A percentile compares a stretch with the other conserved stretches of the same genome.
Conservation (phyloP, 2,797 vertebrate genomes). For the Mionectes olivaceus region DNA sequence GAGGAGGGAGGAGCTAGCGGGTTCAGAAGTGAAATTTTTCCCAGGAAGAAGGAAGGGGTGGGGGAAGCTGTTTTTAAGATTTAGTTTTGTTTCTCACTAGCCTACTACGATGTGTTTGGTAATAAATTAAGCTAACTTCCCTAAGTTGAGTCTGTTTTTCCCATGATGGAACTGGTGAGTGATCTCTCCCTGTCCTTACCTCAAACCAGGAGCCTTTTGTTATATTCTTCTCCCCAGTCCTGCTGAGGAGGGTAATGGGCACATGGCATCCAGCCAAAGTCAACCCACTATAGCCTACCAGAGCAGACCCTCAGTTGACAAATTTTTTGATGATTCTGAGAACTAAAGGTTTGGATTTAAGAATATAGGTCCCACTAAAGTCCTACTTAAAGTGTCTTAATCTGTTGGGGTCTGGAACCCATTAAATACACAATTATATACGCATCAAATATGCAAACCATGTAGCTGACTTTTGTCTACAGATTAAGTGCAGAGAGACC, state of each 20-base stretch:
- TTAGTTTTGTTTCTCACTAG: not conserved
- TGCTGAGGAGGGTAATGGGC: not conserved
- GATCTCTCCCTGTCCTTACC: not conserved
- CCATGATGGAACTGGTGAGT: not conserved
- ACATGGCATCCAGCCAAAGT: not conserved
- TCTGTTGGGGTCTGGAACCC: not conserved
- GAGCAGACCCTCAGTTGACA: not conserved
- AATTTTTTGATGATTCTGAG: not conserved
- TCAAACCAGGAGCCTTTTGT: rapidly evolving
- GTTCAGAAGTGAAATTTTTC: not conserved
- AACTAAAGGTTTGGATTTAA: not conserved
- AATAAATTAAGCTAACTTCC: not conserved
- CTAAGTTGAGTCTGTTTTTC: rapidly evolving
- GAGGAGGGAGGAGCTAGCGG: not conserved
- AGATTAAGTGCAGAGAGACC: not conserved
- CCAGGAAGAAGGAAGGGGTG: not conserved
- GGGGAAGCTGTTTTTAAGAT: not conserved
- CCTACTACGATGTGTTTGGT: not conserved
- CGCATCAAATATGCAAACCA: not conserved
- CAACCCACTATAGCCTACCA: not conserved
- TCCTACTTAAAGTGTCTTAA: not conserved
- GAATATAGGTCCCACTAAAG: not conserved
- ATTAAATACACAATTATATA: not conserved
- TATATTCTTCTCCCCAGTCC: not conserved
- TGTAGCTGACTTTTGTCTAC: conserved; percentile 40